phyloP scores from a whole-genome alignment of 2,113 vertebrate species.

The Bathybates hornii region DNA sequence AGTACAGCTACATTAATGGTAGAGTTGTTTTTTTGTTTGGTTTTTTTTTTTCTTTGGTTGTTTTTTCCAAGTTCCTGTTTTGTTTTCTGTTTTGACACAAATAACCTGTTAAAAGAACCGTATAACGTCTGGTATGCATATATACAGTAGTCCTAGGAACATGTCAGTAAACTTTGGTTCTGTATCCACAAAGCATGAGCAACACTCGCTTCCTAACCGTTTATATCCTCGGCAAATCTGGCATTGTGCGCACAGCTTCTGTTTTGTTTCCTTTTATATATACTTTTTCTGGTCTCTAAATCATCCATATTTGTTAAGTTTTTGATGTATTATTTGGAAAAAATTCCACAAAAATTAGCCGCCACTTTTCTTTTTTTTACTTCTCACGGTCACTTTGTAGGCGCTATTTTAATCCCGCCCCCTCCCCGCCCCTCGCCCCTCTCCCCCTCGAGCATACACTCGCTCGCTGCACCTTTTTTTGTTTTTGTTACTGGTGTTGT shows the following conservation, averaged over 20 bases:
- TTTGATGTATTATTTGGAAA: constrained; percentile 5
- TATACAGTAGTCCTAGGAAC: constrained; percentile 79
- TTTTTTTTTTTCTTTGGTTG: not conserved
- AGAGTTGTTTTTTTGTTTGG: constrained; percentile 57
- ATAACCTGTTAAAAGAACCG: constrained; percentile 71
- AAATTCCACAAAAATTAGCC: constrained; percentile 15
- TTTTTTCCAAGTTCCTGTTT: constrained; percentile 33
- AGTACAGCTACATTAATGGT: constrained; percentile 72
- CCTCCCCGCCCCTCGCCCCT: constrained; percentile 9
- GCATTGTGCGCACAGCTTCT: constrained; percentile 61
- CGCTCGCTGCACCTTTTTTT: constrained; percentile 3
- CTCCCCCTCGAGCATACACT: constrained; percentile 8
- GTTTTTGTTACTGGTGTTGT: not conserved
- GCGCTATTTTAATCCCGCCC: constrained; percentile 44
- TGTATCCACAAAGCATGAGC: constrained; percentile 78
- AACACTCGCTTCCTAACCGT: constrained; percentile 72
- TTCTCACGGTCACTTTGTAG: constrained; percentile 7
- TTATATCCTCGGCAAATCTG: constrained; percentile 65
- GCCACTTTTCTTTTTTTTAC: constrained; percentile 20
- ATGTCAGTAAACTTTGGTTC: constrained; percentile 77
- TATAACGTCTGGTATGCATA: constrained; percentile 77
- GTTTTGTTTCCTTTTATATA: constrained; percentile 14
- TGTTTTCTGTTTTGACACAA: constrained; percentile 66
- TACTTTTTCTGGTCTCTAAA: constrained; percentile 26
- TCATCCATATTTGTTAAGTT: constrained; percentile 22